Conservation (phyloP, 2,113 vertebrate genomes). For the Pelecanoides urinatrix region DNA sequence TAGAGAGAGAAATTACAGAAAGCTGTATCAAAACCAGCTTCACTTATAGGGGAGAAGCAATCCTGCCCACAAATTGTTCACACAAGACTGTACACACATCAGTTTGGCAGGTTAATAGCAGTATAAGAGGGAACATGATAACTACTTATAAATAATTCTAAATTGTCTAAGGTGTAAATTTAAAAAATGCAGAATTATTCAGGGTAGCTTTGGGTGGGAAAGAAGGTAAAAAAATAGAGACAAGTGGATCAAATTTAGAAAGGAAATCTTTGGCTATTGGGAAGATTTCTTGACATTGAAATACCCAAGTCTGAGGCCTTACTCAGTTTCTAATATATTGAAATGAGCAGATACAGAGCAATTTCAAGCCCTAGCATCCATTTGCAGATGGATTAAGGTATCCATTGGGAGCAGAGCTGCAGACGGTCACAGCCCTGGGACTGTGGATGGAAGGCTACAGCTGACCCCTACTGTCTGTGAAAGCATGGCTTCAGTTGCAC, state of each 20-base stretch:
- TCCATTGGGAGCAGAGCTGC: not conserved
- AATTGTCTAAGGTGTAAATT: not conserved
- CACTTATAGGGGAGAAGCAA: not conserved
- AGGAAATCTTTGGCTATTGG: not conserved
- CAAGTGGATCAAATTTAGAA: not conserved
- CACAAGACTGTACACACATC: too few species aligned
- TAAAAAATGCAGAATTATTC: not conserved
- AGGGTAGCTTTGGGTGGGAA: not conserved
- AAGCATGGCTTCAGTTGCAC: not conserved
- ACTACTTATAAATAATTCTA: not conserved
- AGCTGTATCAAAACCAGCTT: not conserved
- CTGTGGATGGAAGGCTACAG: accelerated
- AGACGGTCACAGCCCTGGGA: not conserved
- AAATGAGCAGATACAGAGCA: not conserved
- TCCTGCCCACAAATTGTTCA: not conserved
- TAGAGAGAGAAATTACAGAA: not conserved
- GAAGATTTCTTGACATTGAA: not conserved
- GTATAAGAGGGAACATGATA: not conserved
- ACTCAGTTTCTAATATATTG: not conserved
- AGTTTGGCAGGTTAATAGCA: not conserved
- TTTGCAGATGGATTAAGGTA: not conserved
- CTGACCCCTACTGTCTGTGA: not conserved
- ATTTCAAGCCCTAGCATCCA: not conserved
- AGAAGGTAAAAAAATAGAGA: not conserved
- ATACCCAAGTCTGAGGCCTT: not conserved